Percentiles rank a stretch among this genome's conserved stretches.
Conservation (phyloP, 2,888 invertebrate genomes). For the Noctua pronuba region DNA sequence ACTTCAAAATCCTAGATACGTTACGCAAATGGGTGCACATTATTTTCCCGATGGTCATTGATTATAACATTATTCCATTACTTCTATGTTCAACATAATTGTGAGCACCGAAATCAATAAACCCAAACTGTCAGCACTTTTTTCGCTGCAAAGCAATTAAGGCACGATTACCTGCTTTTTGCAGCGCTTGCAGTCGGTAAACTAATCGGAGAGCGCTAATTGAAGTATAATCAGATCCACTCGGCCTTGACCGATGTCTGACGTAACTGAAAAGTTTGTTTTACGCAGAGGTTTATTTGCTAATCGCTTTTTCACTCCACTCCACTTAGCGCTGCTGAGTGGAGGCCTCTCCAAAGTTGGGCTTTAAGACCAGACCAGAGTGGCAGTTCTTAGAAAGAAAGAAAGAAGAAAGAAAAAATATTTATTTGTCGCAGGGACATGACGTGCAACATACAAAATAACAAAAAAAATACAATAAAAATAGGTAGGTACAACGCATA, state of each 20-base stretch:
- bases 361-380: not conserved
- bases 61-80: not conserved
- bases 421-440: no score
- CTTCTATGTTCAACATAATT: not conserved
- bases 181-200: conserved; percentile 45
- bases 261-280: conserved; percentile 52
- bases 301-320: conserved; percentile 26
- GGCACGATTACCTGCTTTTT: conserved; percentile 52
- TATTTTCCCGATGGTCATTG: not conserved
- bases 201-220: conserved; percentile 56
- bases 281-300: conserved; percentile 46
- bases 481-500: no score
- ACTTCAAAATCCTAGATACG: not conserved
- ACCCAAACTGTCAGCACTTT: conserved; percentile 26
- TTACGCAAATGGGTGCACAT: not conserved
- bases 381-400: no score
- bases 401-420: no score
- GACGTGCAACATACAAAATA: no score
- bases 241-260: conserved; percentile 60
- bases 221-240: conserved; percentile 63
- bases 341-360: not conserved
- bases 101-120: conserved; percentile 8
- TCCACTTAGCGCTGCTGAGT: no score
- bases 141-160: conserved; percentile 38
- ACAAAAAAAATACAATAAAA: no score